A percentile compares a stretch with the other conserved stretches of the same genome.
Evolutionary conservation across 2,113 vertebrate genomes (phyloP).

Genomic region (Brachyhypopomus gauderio): DNA sequence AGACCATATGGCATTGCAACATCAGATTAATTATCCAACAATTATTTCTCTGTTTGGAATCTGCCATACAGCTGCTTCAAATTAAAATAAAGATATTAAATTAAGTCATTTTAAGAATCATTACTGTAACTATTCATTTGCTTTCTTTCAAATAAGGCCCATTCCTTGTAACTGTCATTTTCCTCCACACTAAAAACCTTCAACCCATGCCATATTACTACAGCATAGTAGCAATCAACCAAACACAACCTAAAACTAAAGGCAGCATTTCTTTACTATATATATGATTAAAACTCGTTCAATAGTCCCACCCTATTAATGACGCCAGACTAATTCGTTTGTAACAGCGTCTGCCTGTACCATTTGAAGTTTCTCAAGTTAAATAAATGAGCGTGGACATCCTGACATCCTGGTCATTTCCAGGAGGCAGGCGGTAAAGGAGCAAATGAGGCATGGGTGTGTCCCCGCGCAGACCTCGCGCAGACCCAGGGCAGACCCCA

Average conservation of each 20-base stretch:
- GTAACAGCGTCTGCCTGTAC: constrained; percentile 63
- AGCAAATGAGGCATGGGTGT: constrained; percentile 32
- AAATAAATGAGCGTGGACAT: constrained; percentile 66
- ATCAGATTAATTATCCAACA: constrained; percentile 57
- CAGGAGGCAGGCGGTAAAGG: constrained; percentile 42
- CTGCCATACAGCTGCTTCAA: constrained; percentile 56
- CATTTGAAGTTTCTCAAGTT: constrained; percentile 69
- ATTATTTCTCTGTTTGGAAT: constrained; percentile 49
- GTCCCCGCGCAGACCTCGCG: constrained; percentile 6
- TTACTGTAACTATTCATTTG: constrained; percentile 44
- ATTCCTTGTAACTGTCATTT: neutral
- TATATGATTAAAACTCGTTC: constrained; percentile 21
- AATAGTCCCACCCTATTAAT: constrained; percentile 7
- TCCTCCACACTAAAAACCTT: constrained; percentile 7
- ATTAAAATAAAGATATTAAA: constrained; percentile 57
- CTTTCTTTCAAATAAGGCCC: no score
- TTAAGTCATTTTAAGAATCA: constrained; percentile 49
- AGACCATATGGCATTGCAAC: constrained; percentile 61
- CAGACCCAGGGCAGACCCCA: no score
- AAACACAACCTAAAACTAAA: constrained; percentile 4
- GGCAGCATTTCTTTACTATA: constrained; percentile 60
- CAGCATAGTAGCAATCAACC: constrained; percentile 1
- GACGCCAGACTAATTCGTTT: constrained; percentile 51
- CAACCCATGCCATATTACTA: neutral
- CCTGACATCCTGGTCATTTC: constrained; percentile 28